These are phyloP conservation scores for Heliocidaris tuberculata DNA, from an alignment of 35 echinoderm and acorn worm species.

Conservation along the genomic window DNA sequence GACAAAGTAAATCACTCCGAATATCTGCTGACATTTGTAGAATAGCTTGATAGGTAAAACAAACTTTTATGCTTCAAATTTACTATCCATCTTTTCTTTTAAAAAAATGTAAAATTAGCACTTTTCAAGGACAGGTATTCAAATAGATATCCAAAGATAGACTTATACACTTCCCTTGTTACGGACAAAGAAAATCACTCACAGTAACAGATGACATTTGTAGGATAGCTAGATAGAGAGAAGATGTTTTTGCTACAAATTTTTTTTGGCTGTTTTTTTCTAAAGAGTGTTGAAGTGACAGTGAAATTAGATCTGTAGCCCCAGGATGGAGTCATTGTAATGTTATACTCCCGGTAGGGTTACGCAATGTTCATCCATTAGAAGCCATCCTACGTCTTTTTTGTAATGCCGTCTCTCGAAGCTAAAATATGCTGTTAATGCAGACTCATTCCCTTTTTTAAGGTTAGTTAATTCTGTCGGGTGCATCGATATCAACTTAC, in stretches of 20 bases:
- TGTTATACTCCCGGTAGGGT: neutral
- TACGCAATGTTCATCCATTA: neutral
- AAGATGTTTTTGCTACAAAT: no score
- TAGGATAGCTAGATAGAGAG: no score
- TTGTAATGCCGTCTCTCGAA: neutral
- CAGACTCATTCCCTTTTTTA: neutral
- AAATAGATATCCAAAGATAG: no score
- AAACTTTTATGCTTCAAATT: no score
- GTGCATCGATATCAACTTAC: neutral
- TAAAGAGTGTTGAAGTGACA: neutral
- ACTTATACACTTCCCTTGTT: no score
- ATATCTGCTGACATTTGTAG: neutral
- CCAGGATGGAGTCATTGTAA: neutral
- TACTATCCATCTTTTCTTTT: neutral
- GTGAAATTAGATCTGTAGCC: neutral
- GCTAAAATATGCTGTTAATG: neutral
- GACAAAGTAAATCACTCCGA: neutral
- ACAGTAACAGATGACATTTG: no score
- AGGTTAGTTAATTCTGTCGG: neutral
- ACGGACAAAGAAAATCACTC: no score
- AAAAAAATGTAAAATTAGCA: no score
- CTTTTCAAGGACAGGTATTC: neutral
- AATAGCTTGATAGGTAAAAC: neutral
- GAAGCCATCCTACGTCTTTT: neutral
- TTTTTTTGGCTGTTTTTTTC: no score